These are phyloP conservation scores for Fregetta grallaria DNA, from an alignment of 2,113 vertebrate species.

Conservation along the genomic window DNA sequence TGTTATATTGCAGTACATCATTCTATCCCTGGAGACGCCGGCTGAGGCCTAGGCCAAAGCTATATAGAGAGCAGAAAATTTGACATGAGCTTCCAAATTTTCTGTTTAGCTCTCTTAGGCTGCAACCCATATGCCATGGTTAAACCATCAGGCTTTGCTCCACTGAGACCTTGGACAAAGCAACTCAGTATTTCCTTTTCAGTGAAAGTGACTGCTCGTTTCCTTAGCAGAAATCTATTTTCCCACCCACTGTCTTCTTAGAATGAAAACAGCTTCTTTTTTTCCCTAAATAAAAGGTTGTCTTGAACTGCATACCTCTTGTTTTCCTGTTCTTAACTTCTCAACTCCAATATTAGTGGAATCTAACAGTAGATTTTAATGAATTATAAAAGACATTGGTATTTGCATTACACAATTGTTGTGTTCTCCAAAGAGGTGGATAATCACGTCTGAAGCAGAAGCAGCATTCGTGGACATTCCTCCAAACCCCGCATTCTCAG, in stretches of 20 bases:
- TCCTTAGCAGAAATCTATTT: slow-evolving; percentile 34
- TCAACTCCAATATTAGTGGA: neutral
- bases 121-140: slow-evolving; percentile 49
- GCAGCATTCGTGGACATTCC: neutral
- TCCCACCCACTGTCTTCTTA: slow-evolving; percentile 42
- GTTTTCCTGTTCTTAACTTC: neutral
- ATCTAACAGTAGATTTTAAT: neutral
- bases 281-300: neutral
- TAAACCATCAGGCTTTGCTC: slow-evolving; percentile 55
- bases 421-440: neutral
- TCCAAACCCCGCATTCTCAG: neutral
- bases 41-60: slow-evolving; percentile 34
- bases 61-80: slow-evolving; percentile 48
- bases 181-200: slow-evolving; percentile 47
- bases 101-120: slow-evolving; percentile 54
- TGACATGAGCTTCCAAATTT: slow-evolving; percentile 54
- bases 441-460: neutral
- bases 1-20: slow-evolving; percentile 73
- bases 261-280: slow-evolving; percentile 14
- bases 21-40: slow-evolving; percentile 62
- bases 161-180: slow-evolving; percentile 38
- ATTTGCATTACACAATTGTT: neutral
- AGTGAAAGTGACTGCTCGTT: slow-evolving; percentile 46
- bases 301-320: neutral
- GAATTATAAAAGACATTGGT: neutral